Evolutionary conservation across 2,797 vertebrate genomes (phyloP).

Genomic region (Taenioides sp.): DNA sequence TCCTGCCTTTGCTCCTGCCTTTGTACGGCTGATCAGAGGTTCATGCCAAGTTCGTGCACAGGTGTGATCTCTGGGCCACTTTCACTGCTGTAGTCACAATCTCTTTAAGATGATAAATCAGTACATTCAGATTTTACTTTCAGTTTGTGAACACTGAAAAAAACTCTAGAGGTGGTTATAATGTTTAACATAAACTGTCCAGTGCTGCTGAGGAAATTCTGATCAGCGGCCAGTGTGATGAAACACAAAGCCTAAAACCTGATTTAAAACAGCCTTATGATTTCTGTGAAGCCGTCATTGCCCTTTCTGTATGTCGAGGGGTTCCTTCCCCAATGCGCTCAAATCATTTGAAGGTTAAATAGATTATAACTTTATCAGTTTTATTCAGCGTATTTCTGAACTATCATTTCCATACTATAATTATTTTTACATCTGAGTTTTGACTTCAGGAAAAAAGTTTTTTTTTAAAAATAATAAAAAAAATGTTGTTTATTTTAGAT

Average conservation of each 20-base stretch:
- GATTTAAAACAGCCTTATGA: conserved; percentile 1
- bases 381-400: not conserved
- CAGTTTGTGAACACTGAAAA: not conserved
- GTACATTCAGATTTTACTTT: not conserved
- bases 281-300: conserved; percentile 3
- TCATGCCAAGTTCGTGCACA: conserved; percentile 1
- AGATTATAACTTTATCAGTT: not conserved
- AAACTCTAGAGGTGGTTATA: not conserved
- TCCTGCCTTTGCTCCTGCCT: too few species aligned
- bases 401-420: not conserved
- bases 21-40: not conserved
- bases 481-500: not conserved
- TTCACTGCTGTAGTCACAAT: not conserved
- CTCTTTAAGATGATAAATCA: not conserved
- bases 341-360: conserved; percentile 1
- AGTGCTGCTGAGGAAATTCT: not conserved
- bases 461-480: too few species aligned
- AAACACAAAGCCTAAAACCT: not conserved
- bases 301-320: not conserved
- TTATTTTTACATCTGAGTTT: not conserved
- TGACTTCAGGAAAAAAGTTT: not conserved
- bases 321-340: not conserved
- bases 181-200: not conserved
- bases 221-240: not conserved
- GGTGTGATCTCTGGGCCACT: not conserved